phyloP scores from a whole-genome alignment of 2,113 vertebrate species.

The Columba janthina region DNA sequence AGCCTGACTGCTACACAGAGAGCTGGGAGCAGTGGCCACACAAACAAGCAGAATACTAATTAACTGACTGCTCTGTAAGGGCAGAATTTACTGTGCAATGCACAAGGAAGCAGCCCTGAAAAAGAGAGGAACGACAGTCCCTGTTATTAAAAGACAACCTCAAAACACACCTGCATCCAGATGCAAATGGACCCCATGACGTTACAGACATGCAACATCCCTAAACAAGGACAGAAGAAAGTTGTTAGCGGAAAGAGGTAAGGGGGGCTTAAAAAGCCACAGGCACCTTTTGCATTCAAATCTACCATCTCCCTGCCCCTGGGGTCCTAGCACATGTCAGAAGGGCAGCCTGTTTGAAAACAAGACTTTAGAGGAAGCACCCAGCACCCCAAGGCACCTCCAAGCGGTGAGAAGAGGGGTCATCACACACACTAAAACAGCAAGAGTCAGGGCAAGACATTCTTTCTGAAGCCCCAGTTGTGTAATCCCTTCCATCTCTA shows the following conservation, averaged over 20 bases:
- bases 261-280: background rate
- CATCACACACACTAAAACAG: background rate
- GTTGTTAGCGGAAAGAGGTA: background rate
- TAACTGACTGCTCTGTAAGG: background rate
- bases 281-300: background rate
- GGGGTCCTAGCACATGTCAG: accelerated
- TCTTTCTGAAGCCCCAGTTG: background rate
- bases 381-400: background rate
- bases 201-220: background rate
- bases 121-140: background rate
- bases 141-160: accelerated
- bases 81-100: background rate
- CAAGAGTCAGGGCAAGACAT: background rate
- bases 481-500: background rate
- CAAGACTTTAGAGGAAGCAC: background rate
- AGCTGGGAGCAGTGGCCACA: background rate
- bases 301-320: background rate
- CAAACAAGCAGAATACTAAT: conserved; percentile 42
- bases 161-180: background rate
- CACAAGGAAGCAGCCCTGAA: background rate
- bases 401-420: background rate
- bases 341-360: background rate
- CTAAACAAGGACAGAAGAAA: background rate
- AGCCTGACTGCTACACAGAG: background rate
- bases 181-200: background rate